Evolutionary conservation across 1,140 invertebrate species (phyloP), one percentile per base, ranked within the genome.

Genomic region (Tetragnatha versicolor): DNA sequence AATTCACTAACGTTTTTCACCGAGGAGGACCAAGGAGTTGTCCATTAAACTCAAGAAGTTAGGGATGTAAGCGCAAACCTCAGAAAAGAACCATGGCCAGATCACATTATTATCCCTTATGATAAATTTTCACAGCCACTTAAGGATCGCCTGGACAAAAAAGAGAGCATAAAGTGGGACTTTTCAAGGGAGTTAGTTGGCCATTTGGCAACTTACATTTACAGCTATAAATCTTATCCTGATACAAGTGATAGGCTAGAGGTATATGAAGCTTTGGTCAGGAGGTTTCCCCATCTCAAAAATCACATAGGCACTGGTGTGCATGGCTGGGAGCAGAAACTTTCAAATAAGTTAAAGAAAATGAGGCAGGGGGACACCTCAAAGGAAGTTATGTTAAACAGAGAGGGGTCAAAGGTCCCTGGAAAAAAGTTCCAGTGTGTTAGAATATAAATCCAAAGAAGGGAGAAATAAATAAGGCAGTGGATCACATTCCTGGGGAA

Each of bases 11-110:
- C 14, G 27, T 14, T 25, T 58, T 20, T 58, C 10, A 12, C 27
- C 14, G n/a, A 3, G n/a, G 53, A 58, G 25, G 25, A 14, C 12
- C 53, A 10, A n/a, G n/a, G 9, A 29, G n/a, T 12, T 14, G 53
- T n/a, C 10, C 12, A 12, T 47, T n/a, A n/a, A n/a, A n/a, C n/a
- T n/a, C n/a, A n/a, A n/a, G 42, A 17, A 12, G 3, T 12, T 20
- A 47, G 12, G 12, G 53, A n/a, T 58, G 53, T n/a, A 10, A 10
- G 14, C 10, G 10, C 27, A n/a, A 2, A 58, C 53, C 25, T 58
- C 14, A 58, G 25, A 58, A 58, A 14, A 58, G 53, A 58, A 25
- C 53, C n/a, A 29, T 58, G 53, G 53, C 53, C 53, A n/a, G 14
- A 25, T 12, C n/a, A 12, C 12, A 14, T n/a, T 25, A 22, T 22